Evolutionary conservation across 2,888 invertebrate species (phyloP).

Genomic region (Steinernema hermaphroditum): DNA sequence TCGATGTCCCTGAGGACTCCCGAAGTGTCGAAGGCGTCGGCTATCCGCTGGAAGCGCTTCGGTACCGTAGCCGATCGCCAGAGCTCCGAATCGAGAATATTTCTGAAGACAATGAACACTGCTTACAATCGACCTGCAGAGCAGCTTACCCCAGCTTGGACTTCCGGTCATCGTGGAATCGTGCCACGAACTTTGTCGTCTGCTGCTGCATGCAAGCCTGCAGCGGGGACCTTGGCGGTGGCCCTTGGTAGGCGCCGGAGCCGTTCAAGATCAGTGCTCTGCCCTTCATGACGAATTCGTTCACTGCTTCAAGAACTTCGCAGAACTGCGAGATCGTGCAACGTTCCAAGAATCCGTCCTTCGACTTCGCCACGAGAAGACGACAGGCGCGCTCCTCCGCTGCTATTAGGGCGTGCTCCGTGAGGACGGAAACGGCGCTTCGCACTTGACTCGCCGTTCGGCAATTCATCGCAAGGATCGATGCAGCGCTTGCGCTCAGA

Average conservation of each 20-base stretch:
- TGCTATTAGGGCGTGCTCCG: constrained; percentile 83
- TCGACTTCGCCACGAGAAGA: constrained; percentile 64
- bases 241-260: background rate
- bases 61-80: constrained; percentile 93
- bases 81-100: constrained; percentile 84
- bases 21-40: constrained; percentile 74
- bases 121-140: too few relatives aligned
- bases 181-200: constrained; percentile 85
- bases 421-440: constrained; percentile 54
- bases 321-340: constrained; percentile 80
- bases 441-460: constrained; percentile 77
- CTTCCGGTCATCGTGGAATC: constrained; percentile 86
- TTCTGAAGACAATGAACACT: too few relatives aligned
- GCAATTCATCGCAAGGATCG: constrained; percentile 70
- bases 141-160: constrained; percentile 75
- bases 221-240: constrained; percentile 36
- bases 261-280: constrained; percentile 23
- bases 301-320: constrained; percentile 77
- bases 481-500: constrained; percentile 4
- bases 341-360: constrained; percentile 73
- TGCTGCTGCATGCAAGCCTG: constrained; percentile 68
- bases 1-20: constrained; percentile 62
- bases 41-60: constrained; percentile 82
- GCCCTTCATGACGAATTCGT: constrained; percentile 72
- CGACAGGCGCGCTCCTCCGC: constrained; percentile 89